Evolutionary conservation across 2,888 invertebrate species (phyloP).

Genomic region (Apodemia hepburni): DNA sequence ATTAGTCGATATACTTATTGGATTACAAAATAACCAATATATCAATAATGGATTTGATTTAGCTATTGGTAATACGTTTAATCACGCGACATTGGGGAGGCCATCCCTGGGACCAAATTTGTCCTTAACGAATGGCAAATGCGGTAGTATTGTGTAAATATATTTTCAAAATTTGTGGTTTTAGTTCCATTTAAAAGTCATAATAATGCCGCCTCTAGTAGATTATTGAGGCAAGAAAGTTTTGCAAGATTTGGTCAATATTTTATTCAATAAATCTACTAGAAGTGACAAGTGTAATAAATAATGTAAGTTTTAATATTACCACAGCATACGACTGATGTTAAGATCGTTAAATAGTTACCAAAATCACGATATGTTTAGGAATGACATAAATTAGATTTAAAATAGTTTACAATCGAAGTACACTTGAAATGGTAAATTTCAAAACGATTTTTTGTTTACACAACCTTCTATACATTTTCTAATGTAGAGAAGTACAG

Average conservation of each 20-base stretch:
- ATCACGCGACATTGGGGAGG: slow-evolving; percentile 53
- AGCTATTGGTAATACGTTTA: slow-evolving; percentile 38
- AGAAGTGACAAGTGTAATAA: not conserved
- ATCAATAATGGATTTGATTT: slow-evolving; percentile 60
- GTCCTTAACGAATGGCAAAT: slow-evolving; percentile 67
- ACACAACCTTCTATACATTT: not conserved
- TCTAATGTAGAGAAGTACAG: not conserved
- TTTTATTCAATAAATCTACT: not conserved
- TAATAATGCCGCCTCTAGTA: slow-evolving; percentile 15
- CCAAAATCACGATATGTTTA: slow-evolving; percentile 35
- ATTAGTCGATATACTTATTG: slow-evolving; percentile 64
- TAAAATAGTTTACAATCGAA: slow-evolving; percentile 13
- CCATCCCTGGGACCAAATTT: slow-evolving; percentile 54
- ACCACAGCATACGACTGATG: slow-evolving; percentile 13
- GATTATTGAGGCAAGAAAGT: not conserved
- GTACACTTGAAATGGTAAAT: slow-evolving; percentile 1
- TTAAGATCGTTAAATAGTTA: slow-evolving; percentile 36
- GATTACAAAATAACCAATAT: slow-evolving; percentile 70
- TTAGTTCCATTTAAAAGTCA: slow-evolving; percentile 11
- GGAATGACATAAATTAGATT: slow-evolving; percentile 20
- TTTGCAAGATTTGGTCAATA: not conserved
- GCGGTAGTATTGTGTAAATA: slow-evolving; percentile 66
- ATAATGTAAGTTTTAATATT: slow-evolving; percentile 5
- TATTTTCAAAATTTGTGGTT: slow-evolving; percentile 5
- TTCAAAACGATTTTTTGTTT: not conserved